Percentiles rank a stretch among this genome's conserved stretches.
phyloP scores from a whole-genome alignment of 2,113 vertebrate species.

The Progne subis region DNA sequence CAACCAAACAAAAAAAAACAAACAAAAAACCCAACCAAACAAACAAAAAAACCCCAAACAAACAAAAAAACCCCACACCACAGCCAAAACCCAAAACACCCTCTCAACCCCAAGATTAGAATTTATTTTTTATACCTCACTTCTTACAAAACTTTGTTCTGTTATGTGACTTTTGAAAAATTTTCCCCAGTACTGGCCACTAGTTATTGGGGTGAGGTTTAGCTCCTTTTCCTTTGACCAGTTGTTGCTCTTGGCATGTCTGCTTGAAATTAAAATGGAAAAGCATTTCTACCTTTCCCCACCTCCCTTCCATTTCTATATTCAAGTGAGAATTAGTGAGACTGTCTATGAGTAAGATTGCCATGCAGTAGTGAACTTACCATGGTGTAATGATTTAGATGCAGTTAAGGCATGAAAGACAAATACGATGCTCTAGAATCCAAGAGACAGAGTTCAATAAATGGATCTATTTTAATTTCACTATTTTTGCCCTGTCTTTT shows the following conservation, averaged over 20 bases:
- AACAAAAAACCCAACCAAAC: too few relatives aligned
- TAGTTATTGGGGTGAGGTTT: not conserved
- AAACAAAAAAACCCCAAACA: too few relatives aligned
- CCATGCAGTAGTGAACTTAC: not conserved
- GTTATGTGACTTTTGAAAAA: not conserved
- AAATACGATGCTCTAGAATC: not conserved
- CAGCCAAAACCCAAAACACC: not conserved
- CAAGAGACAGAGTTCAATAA: not conserved
- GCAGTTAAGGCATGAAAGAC: constrained; percentile 13
- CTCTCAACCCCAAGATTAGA: accelerated
- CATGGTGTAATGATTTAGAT: not conserved
- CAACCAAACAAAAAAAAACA: too few relatives aligned
- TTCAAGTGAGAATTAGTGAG: not conserved
- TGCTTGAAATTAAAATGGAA: not conserved
- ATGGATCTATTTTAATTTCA: not conserved
- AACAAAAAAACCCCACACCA: too few relatives aligned
- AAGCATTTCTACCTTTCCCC: not conserved
- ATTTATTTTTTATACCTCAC: not conserved
- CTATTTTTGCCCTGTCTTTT: not conserved
- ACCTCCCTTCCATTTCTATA: not conserved
- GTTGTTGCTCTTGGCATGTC: not conserved
- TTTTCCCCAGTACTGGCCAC: not conserved
- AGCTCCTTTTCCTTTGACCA: not conserved
- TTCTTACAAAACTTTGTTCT: not conserved
- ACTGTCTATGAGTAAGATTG: not conserved